Percentiles rank a stretch among this genome's conserved stretches.
Evolutionary conservation across 2,888 invertebrate genomes (phyloP).

Genomic region (Plagodis dolabraria): DNA sequence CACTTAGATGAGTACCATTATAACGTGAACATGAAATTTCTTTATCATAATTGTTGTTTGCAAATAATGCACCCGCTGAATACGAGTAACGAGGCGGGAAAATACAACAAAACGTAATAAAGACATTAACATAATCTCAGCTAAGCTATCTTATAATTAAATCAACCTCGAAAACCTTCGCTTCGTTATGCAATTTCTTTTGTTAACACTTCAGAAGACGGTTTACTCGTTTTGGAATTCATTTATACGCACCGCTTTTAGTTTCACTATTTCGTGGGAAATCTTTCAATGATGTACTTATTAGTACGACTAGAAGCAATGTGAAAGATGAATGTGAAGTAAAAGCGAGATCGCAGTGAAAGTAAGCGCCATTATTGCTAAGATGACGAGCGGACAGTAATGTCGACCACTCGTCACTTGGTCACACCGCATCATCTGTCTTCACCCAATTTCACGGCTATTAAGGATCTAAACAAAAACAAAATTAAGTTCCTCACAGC

Average conservation of each 20-base stretch:
- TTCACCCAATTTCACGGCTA: constrained; percentile 17
- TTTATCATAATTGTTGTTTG: constrained; percentile 9
- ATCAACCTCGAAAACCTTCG: constrained; percentile 19
- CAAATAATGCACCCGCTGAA: constrained; percentile 4
- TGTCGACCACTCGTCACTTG: constrained; percentile 3
- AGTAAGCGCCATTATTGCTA: constrained; percentile 32
- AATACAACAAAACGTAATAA: constrained; percentile 29
- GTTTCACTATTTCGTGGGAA: constrained; percentile 39
- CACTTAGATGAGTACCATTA: background rate
- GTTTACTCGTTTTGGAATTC: constrained; percentile 14
- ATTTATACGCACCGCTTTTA: constrained; percentile 24
- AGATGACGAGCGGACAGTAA: constrained; percentile 5
- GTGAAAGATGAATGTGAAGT: constrained; percentile 34
- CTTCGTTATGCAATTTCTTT: constrained; percentile 19
- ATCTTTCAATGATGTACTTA: constrained; percentile 25
- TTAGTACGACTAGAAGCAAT: constrained; percentile 12
- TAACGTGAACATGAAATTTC: constrained; percentile 12
- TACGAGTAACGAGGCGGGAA: constrained; percentile 16
- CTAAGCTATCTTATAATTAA: constrained; percentile 21
- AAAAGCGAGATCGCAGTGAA: constrained; percentile 43
- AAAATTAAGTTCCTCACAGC: background rate
- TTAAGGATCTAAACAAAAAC: constrained; percentile 15
- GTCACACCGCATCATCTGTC: constrained; percentile 24
- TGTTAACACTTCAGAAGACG: constrained; percentile 15
- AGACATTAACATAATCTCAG: constrained; percentile 24